phyloP scores from a whole-genome alignment of 2,888 invertebrate genomes.

The Mesochorus sp. region DNA sequence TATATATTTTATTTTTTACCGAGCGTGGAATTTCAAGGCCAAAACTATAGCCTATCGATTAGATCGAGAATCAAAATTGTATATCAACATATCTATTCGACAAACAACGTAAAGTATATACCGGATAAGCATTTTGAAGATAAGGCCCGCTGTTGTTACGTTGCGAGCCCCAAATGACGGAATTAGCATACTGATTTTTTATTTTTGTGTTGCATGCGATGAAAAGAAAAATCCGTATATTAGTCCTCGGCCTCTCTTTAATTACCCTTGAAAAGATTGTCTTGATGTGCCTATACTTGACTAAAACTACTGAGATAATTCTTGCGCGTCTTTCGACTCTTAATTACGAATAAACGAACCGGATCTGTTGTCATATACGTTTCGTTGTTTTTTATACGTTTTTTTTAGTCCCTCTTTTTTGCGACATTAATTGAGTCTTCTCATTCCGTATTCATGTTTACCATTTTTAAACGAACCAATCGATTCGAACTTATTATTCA shows the following conservation, averaged over 20 bases:
- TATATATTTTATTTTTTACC: slow-evolving; percentile 1
- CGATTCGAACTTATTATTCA: slow-evolving; percentile 27
- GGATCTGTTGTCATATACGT: not conserved
- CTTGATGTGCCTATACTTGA: not conserved
- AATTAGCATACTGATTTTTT: not conserved
- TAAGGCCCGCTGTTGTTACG: not conserved
- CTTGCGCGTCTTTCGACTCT: slow-evolving; percentile 15
- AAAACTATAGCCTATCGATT: slow-evolving; percentile 36
- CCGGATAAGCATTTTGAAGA: slow-evolving; percentile 13
- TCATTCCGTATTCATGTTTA: slow-evolving; percentile 28
- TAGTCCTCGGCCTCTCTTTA: not conserved
- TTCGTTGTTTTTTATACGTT: not conserved
- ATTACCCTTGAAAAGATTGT: not conserved
- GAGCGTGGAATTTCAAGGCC: slow-evolving; percentile 12
- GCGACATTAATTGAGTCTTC: slow-evolving; percentile 18
- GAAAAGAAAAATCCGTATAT: too few relatives aligned
- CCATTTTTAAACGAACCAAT: slow-evolving; percentile 21
- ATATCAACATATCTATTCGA: not conserved
- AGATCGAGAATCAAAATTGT: slow-evolving; percentile 17
- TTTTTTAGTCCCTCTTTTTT: slow-evolving; percentile 13
- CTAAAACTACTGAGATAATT: not conserved
- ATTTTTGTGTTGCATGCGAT: not conserved
- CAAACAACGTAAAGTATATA: not conserved
- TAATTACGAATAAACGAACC: slow-evolving; percentile 30
- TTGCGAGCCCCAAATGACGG: not conserved